Conservation (phyloP, 2,113 vertebrate genomes). For the Cardinalis cardinalis region DNA sequence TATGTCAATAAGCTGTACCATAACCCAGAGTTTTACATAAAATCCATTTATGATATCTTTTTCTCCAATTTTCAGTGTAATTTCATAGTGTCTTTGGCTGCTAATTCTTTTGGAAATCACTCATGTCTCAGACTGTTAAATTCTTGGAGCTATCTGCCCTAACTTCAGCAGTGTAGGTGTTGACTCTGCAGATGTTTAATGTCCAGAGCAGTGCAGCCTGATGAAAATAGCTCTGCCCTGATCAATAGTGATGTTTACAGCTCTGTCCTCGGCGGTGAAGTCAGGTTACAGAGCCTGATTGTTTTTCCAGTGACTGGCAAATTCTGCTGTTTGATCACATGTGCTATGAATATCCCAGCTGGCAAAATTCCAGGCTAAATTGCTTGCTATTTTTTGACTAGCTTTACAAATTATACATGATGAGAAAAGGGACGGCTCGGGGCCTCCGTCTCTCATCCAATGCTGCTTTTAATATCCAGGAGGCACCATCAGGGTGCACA, state of each 20-base stretch:
- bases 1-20: conserved; percentile 10
- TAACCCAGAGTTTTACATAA: not conserved
- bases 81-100: not conserved
- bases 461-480: not conserved
- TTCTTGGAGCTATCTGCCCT: not conserved
- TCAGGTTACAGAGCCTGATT: not conserved
- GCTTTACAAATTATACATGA: conserved; percentile 13
- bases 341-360: not conserved
- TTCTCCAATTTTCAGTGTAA: not conserved
- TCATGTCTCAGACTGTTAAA: not conserved
- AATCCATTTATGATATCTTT: not conserved
- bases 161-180: not conserved
- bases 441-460: not conserved
- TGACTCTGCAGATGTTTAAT: not conserved
- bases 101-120: not conserved
- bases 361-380: not conserved
- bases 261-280: not conserved
- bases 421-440: not conserved
- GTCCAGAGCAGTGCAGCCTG: not conserved
- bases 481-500: not conserved
- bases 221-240: not conserved
- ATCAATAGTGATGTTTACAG: not conserved
- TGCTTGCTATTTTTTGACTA: not conserved
- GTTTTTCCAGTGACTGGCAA: conserved; percentile 1
- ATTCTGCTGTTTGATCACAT: conserved; percentile 25